Evolutionary conservation across 2,797 vertebrate species (phyloP), one percentile per base, ranked within the genome.

Genomic region (Amphiprion clarkii): DNA sequence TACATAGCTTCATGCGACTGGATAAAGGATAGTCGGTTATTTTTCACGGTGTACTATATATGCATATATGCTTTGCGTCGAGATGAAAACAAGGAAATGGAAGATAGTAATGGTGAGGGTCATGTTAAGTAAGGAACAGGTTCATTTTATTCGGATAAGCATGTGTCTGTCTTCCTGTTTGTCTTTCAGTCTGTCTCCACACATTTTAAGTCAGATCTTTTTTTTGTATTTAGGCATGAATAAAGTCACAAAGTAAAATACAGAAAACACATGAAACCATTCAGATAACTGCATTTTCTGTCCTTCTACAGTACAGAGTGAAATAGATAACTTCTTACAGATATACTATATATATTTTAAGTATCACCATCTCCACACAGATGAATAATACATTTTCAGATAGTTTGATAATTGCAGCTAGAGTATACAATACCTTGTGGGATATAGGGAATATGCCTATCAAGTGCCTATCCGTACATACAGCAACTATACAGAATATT

Each of bases 391-490:
- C 79, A 82, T 91, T 84, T 87, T 88, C 87, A 92, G 74, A 92
- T 90, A 90, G 89, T 90, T 89, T 92, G 80, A 84, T 93, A 87
- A 88, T 86, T 87, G 87, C 89, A 93, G 89, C 90, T 82, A 92
- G 89, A 94, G 82, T 87, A 88, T 92, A 92, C 89, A 87, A 79
- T 88, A 86, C 82, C 87, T 92, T 91, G 81, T 91, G 88, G 92
- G 91, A 93, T 92, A 88, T 91, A 89, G 90, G 91, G 91, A 92
- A 89, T 90, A 91, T 78, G 88, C 91, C 93, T 95, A 93, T 94
- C 91, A 96, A 96, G 94, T 96, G 95, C 94, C 94, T 95, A 95
- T 94, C 93, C 93, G 92, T 94, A 94, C 92, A 90, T 92, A 92
- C 92, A 91, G 91, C 91, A 91, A 92, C 89, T 92, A 94, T 93